phyloP scores from a whole-genome alignment of 2,113 vertebrate species.

The Sylvia atricapilla region DNA sequence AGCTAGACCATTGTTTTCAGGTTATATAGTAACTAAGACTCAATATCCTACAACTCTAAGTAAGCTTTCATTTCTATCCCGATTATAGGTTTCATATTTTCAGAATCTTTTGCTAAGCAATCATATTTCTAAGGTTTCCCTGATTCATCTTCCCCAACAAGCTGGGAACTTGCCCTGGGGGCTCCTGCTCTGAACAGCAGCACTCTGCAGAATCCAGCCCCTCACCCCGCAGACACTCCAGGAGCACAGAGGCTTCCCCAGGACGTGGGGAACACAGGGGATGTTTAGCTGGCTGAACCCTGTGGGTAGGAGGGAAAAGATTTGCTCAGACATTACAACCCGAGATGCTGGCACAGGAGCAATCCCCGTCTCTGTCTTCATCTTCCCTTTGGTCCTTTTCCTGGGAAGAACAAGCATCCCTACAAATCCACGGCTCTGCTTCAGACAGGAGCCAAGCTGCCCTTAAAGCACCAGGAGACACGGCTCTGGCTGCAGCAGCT shows the following conservation, averaged over 20 bases:
- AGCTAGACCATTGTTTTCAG: too few species aligned
- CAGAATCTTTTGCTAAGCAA: too few species aligned
- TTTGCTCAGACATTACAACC: background rate
- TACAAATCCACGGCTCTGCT: background rate
- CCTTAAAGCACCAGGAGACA: accelerated
- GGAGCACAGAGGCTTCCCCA: background rate
- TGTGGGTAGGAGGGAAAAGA: background rate
- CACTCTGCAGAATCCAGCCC: background rate
- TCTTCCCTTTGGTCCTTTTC: background rate
- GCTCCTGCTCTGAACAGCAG: background rate
- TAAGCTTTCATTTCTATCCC: too few species aligned
- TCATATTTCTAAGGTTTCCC: too few species aligned
- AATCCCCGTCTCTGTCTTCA: background rate
- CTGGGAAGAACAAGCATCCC: background rate
- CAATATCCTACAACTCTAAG: too few species aligned
- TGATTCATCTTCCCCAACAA: too few species aligned
- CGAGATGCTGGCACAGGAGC: accelerated
- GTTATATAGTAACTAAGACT: too few species aligned
- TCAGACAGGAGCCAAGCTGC: accelerated
- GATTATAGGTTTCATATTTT: too few species aligned
- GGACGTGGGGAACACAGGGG: background rate
- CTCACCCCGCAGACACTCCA: background rate
- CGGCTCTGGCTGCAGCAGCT: background rate
- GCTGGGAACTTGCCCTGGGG: too few species aligned
- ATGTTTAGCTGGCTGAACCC: background rate